Conservation (phyloP, 2,113 vertebrate species). For the Apteryx owenii region DNA sequence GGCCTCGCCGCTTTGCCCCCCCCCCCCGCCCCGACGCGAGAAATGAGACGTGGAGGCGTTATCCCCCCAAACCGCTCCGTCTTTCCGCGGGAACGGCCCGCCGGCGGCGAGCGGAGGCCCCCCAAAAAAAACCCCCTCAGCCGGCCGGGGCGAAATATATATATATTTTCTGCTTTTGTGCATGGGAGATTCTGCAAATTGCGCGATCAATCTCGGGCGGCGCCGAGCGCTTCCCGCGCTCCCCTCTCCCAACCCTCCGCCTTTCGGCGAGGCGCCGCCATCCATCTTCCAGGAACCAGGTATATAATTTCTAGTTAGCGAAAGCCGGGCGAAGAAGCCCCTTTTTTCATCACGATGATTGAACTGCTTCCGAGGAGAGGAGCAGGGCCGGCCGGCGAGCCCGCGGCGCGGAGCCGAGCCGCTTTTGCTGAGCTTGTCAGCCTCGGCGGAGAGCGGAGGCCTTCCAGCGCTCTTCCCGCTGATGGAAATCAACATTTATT, state of each 20-base stretch:
- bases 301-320: conserved; percentile 73
- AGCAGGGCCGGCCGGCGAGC: neutral
- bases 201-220: conserved; percentile 57
- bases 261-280: neutral
- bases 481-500: conserved; percentile 67
- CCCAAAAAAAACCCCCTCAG: too few relatives aligned
- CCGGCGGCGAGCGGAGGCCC: too few relatives aligned
- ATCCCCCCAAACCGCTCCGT: too few relatives aligned
- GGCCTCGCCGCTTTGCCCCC: too few relatives aligned
- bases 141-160: neutral
- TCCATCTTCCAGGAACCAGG: conserved; percentile 70
- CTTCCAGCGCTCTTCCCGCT: conserved; percentile 2
- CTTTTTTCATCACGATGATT: conserved; percentile 61
- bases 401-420: neutral
- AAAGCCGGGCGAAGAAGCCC: conserved; percentile 30
- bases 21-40: too few relatives aligned
- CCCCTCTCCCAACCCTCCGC: neutral
- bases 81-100: too few relatives aligned
- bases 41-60: too few relatives aligned
- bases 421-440: conserved; percentile 61
- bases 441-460: neutral
- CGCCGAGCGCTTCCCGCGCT: neutral
- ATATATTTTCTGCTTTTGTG: neutral
- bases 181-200: conserved; percentile 47
- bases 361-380: conserved; percentile 44